Evolutionary conservation across 2,113 vertebrate genomes (phyloP).

Genomic region (Calypte anna): DNA sequence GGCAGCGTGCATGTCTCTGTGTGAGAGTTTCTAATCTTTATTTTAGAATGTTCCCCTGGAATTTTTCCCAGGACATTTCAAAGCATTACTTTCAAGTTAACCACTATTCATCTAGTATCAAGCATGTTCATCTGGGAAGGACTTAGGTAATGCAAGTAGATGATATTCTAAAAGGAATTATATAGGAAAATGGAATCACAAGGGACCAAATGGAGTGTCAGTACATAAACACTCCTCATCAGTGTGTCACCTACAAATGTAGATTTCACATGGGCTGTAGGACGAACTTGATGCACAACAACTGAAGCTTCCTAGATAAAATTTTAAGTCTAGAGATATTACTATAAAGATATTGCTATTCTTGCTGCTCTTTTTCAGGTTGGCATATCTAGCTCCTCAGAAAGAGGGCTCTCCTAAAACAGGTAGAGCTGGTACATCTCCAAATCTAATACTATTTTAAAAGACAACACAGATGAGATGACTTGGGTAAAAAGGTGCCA

Average conservation of each 20-base stretch:
- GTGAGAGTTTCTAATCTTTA: slow-evolving; percentile 44
- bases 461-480: not conserved
- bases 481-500: not conserved
- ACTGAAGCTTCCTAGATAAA: not conserved
- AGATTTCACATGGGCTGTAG: not conserved
- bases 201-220: slow-evolving; percentile 7
- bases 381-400: not conserved
- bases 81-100: slow-evolving; percentile 45
- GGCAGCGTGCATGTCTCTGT: not conserved
- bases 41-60: slow-evolving; percentile 56
- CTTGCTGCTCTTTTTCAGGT: not conserved
- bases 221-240: slow-evolving; percentile 73
- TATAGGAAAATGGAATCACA: slow-evolving; percentile 24
- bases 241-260: not conserved
- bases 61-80: slow-evolving; percentile 66
- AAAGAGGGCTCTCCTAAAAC: not conserved
- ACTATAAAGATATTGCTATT: not conserved
- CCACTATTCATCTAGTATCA: slow-evolving; percentile 37
- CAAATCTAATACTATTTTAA: not conserved
- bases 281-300: not conserved
- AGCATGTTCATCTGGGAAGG: slow-evolving; percentile 4
- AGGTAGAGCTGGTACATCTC: not conserved
- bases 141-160: slow-evolving; percentile 29
- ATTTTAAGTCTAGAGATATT: not conserved
- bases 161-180: slow-evolving; percentile 31